These are phyloP conservation scores for Atherinosoma microstoma DNA, from an alignment of 2,797 vertebrate species.

Conservation along the genomic window DNA sequence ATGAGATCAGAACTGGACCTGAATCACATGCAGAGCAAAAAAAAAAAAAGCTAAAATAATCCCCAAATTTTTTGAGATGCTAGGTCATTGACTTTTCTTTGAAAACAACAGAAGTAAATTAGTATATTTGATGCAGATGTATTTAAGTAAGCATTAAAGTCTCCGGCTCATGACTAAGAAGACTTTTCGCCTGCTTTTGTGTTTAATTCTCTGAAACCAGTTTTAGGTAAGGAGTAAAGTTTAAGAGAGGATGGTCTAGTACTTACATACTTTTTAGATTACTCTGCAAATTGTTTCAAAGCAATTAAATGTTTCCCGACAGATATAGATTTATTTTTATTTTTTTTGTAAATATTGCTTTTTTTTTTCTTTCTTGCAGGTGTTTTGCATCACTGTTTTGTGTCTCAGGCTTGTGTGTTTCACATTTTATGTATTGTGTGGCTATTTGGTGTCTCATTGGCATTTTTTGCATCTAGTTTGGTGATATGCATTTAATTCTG, in stretches of 20 bases:
- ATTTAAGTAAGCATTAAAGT: background rate
- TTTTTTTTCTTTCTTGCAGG: background rate
- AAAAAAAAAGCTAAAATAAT: too few species aligned
- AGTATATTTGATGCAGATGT: background rate
- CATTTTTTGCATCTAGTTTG: background rate
- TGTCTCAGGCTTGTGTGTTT: background rate
- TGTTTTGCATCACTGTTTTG: background rate
- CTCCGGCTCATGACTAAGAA: background rate
- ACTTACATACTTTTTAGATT: background rate
- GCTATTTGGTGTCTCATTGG: background rate
- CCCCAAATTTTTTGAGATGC: too few species aligned
- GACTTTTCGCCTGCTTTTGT: background rate
- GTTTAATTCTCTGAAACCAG: background rate
- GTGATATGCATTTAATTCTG: background rate
- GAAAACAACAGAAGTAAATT: background rate
- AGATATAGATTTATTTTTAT: background rate
- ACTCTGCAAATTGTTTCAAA: background rate
- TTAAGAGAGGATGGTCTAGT: background rate
- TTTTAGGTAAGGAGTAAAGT: background rate
- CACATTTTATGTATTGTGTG: background rate
- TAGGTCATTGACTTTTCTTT: too few species aligned
- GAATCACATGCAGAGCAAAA: too few species aligned
- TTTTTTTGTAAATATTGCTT: background rate
- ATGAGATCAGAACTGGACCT: background rate
- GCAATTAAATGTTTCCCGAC: background rate